A percentile compares a stretch with the other conserved stretches of the same genome.
Conservation (phyloP, 2,888 invertebrate species). For the Tenthredo notha region DNA sequence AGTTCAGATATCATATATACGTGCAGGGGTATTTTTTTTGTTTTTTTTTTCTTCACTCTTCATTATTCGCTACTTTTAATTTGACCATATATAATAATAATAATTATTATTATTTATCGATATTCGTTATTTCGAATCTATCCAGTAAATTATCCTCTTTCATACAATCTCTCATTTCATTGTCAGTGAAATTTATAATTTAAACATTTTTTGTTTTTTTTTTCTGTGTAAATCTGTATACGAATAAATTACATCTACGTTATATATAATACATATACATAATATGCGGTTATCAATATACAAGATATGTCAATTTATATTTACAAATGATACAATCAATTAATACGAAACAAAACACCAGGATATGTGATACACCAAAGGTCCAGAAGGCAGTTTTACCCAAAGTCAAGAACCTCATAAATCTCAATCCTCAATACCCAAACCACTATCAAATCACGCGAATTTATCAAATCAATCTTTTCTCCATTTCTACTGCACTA, state of each 20-base stretch:
- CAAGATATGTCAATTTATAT: conserved; percentile 6
- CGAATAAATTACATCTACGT: background rate
- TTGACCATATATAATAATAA: background rate
- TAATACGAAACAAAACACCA: conserved; percentile 41
- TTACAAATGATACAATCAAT: conserved; percentile 21
- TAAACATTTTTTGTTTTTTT: too few species aligned
- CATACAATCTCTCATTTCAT: background rate
- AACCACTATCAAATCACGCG: background rate
- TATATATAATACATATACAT: background rate
- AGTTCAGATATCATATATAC: background rate
- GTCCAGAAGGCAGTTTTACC: background rate
- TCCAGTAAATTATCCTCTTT: conserved; percentile 15
- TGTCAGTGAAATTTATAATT: background rate
- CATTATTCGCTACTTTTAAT: background rate
- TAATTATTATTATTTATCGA: background rate
- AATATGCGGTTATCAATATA: background rate
- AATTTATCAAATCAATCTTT: background rate
- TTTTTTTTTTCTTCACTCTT: too few species aligned
- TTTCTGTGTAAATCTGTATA: background rate
- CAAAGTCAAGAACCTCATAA: background rate
- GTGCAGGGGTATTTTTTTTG: background rate
- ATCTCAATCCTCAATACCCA: background rate
- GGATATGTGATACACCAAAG: conserved; percentile 17
- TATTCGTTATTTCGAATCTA: background rate
- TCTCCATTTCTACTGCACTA: conserved; percentile 67